phyloP scores from a whole-genome alignment of 2,797 vertebrate genomes.

The Acipenser ruthenus region DNA sequence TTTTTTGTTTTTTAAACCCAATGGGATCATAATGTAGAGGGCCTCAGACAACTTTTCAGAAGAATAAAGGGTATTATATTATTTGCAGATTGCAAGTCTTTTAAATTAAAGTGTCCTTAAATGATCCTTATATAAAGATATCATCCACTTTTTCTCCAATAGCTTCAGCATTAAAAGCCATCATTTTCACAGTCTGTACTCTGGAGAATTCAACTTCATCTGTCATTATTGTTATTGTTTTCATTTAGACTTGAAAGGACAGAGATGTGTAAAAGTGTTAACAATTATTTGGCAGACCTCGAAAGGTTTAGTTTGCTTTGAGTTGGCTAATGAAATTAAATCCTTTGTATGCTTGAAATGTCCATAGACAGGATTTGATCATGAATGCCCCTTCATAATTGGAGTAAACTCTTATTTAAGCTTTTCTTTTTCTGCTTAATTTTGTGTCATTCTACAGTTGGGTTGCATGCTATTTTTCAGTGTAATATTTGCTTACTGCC shows the following conservation, averaged over 20 bases:
- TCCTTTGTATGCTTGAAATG: conserved; percentile 13
- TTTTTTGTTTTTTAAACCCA: too few species aligned
- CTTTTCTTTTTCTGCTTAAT: too few species aligned
- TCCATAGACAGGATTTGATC: conserved; percentile 3
- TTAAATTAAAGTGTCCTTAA: conserved; percentile 40
- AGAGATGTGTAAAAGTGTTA: conserved; percentile 32
- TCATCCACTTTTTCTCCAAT: conserved; percentile 54
- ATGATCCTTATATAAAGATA: conserved; percentile 35
- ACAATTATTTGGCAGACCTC: conserved; percentile 36
- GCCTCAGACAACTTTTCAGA: too few species aligned
- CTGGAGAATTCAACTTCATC: conserved; percentile 40
- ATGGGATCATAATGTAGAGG: too few species aligned
- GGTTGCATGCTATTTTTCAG: too few species aligned
- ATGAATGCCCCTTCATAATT: too few species aligned
- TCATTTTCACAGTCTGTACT: conserved; percentile 47
- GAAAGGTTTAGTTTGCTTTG: conserved; percentile 23
- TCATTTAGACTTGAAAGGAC: conserved; percentile 50
- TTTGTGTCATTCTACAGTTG: too few species aligned
- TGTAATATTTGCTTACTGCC: too few species aligned
- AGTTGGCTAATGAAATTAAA: conserved; percentile 26
- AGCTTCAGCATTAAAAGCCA: conserved; percentile 52
- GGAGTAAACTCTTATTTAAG: too few species aligned
- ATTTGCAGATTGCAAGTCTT: too few species aligned
- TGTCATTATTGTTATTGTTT: conserved; percentile 50
- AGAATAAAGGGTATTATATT: too few species aligned